Percentiles rank a stretch among this genome's conserved stretches.
These are phyloP conservation scores for Ophion slaviceki DNA, from an alignment of 2,888 invertebrate species.

Conservation along the genomic window DNA sequence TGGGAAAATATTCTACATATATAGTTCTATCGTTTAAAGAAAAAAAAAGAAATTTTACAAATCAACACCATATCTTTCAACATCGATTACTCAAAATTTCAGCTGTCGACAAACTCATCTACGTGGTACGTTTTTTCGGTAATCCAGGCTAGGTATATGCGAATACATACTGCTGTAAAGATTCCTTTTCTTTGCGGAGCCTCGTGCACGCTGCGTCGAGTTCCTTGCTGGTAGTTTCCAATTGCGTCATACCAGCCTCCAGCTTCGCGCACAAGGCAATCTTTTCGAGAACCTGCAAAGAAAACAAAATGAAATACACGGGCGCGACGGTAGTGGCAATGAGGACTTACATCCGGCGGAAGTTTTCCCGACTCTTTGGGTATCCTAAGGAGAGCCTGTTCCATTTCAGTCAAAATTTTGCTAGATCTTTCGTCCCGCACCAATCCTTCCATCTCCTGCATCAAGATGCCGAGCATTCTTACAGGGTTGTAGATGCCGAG, in stretches of 20 bases:
- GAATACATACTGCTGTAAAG: conserved; percentile 71
- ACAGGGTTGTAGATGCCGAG: conserved; percentile 73
- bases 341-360: conserved; percentile 66
- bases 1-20: no score
- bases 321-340: background rate
- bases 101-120: background rate
- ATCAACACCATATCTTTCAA: background rate
- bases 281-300: conserved; percentile 70
- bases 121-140: background rate
- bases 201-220: conserved; percentile 69
- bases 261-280: conserved; percentile 69
- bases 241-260: conserved; percentile 68
- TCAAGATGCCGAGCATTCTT: conserved; percentile 72
- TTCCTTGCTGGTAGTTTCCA: conserved; percentile 71
- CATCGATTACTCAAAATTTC: background rate
- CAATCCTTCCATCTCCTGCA: conserved; percentile 73
- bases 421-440: conserved; percentile 72
- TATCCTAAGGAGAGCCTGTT: conserved; percentile 72
- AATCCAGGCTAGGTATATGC: background rate
- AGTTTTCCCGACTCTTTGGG: conserved; percentile 66
- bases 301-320: conserved; percentile 14
- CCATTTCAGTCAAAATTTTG: conserved; percentile 75
- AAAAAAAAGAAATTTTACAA: background rate
- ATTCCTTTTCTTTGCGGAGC: conserved; percentile 70
- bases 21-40: no score